Evolutionary conservation across 2,797 vertebrate genomes (phyloP), one percentile per base, ranked within the genome.

Genomic region (Aplochiton taeniatus): DNA sequence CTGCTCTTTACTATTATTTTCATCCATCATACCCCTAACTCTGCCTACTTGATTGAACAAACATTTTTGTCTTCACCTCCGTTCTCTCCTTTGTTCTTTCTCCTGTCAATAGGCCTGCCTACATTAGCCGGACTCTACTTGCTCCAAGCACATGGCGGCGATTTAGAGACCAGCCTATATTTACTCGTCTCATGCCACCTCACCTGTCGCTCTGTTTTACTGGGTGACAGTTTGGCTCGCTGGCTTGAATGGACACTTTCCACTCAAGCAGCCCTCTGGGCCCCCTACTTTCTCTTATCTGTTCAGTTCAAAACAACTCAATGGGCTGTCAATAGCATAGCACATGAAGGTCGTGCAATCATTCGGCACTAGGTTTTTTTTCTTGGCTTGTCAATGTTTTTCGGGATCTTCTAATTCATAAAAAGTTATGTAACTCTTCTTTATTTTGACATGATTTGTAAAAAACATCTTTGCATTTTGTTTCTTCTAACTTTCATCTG

Each of bases 201-300:
- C 89, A 90, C 90, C 90, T 89, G 88, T 89, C 75, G 75, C 84
- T 72, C 79, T 72, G 75, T 78, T 85, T 90, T 84, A 89, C 80
- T 69, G 77, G 77, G 58, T 90, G 89, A 88, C 87, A 89, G 81
- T 77, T 83, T 6, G 56, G 65, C 78, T 78, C 31, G 50, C 14
- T 5, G 14, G 69, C 69, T 58, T 82, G 70, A 69, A 80, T 70
- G 63, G 70, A 66, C 79, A 60, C 56, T 86, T 85, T 87, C 83
- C 87, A 80, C 68, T 80, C 74, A 52, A 9, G 14, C 56, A 16
- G 50, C 18, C 18, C 50, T 7, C 9, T 11, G 9, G 12, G n/a
- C 41, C 17, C 31, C 42, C n/a, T 13, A 8, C 14, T 57, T 16
- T 9, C 12, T 17, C 50, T 16, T 17, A 13, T 16, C n/a, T 52